These are phyloP conservation scores for Scaptomyza pallida DNA, from an alignment of 1,140 invertebrate genomes.

Conservation along the genomic window DNA sequence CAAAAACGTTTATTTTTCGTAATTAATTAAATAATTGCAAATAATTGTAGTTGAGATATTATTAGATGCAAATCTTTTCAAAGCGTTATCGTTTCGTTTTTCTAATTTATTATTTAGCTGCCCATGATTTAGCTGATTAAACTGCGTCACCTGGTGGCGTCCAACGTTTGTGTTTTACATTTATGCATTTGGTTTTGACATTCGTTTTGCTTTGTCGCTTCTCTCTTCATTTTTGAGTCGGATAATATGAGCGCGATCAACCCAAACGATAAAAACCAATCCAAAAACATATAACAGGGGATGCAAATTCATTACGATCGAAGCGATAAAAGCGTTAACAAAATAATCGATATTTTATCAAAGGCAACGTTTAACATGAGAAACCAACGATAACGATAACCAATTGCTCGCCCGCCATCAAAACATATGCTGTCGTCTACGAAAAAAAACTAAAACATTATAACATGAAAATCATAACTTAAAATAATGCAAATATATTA, in stretches of 20 bases:
- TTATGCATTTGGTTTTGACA: constrained; percentile 17
- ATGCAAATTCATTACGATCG: constrained; percentile 64
- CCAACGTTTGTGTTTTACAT: constrained; percentile 29
- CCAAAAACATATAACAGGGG: constrained; percentile 48
- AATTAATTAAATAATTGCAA: constrained; percentile 39
- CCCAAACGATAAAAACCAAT: constrained; percentile 9
- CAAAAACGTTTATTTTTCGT: constrained; percentile 38
- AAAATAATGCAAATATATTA: constrained; percentile 1
- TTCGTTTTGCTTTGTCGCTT: constrained; percentile 42
- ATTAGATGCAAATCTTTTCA: constrained; percentile 43
- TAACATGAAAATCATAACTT: neutral
- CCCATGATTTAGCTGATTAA: constrained; percentile 24
- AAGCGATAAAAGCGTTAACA: constrained; percentile 51
- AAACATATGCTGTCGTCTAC: constrained; percentile 71
- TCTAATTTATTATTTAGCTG: constrained; percentile 5
- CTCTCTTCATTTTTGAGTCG: constrained; percentile 39
- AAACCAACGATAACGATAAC: constrained; percentile 53
- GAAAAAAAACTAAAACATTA: constrained; percentile 22
- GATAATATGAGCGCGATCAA: constrained; percentile 40
- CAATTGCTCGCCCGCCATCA: constrained; percentile 68
- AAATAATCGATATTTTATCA: constrained; percentile 83
- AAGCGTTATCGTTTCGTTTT: constrained; percentile 25
- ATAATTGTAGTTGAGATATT: constrained; percentile 50
- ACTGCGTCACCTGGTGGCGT: constrained; percentile 31
- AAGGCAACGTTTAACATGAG: constrained; percentile 53